A percentile compares a stretch with the other conserved stretches of the same genome.
phyloP scores from a whole-genome alignment of 1,140 invertebrate species.

The Tetraneura akinire region DNA sequence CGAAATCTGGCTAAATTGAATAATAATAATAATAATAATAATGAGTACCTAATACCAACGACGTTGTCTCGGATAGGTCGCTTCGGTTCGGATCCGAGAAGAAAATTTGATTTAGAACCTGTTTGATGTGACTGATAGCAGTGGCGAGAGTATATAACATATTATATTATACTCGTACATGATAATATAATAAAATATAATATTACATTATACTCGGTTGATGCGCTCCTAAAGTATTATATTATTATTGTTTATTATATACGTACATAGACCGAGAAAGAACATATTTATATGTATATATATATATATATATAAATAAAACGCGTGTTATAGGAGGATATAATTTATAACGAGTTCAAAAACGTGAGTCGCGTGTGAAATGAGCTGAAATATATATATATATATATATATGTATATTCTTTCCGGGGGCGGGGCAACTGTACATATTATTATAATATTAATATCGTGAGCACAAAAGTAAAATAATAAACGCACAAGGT shows the following conservation, averaged over 20 bases:
- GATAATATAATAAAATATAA: too few species aligned
- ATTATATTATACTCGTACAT: too few species aligned
- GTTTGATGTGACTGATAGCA: constrained; percentile 48
- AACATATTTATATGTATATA: neutral
- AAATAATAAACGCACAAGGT: neutral
- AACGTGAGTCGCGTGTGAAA: constrained; percentile 39
- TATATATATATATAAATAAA: neutral
- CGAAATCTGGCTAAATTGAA: neutral
- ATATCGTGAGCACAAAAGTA: neutral
- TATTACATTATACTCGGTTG: neutral
- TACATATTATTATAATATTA: too few species aligned
- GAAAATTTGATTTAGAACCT: constrained; percentile 48
- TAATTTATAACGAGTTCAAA: constrained; percentile 44
- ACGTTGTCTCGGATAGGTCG: neutral
- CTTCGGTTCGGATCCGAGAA: neutral
- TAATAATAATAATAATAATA: neutral
- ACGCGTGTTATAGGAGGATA: constrained; percentile 8
- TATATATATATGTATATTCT: too few species aligned
- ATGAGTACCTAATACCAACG: too few species aligned
- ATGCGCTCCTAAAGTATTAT: neutral
- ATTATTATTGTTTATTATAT: constrained; percentile 22
- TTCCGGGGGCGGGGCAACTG: constrained; percentile 7
- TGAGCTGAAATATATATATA: constrained; percentile 37
- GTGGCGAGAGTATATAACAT: neutral
- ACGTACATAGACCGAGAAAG: too few species aligned